These are phyloP conservation scores for Tetragonisca angustula DNA, from an alignment of 2,888 invertebrate genomes.

Conservation along the genomic window DNA sequence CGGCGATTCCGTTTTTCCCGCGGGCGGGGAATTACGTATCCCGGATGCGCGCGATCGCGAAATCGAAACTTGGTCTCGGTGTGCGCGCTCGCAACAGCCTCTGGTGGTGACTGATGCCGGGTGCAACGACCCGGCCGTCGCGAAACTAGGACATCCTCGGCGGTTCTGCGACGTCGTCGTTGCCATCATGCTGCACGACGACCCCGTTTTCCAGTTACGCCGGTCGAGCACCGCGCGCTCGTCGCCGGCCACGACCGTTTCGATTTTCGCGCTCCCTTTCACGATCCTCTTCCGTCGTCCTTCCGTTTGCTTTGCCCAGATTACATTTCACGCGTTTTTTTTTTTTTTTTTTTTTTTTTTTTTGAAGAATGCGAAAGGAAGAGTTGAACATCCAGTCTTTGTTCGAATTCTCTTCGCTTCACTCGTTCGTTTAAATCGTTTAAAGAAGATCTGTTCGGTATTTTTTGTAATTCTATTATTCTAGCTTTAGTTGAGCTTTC, in stretches of 20 bases:
- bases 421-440: too few relatives aligned
- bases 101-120: conserved; percentile 54
- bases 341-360: too few relatives aligned
- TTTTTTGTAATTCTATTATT: too few relatives aligned
- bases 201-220: conserved; percentile 67
- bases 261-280: conserved; percentile 48
- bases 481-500: too few relatives aligned
- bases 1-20: conserved; percentile 25
- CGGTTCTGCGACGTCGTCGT: conserved; percentile 64
- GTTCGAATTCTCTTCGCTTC: too few relatives aligned
- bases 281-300: neutral
- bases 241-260: conserved; percentile 43
- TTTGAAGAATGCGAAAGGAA: too few relatives aligned
- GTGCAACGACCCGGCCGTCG: conserved; percentile 73
- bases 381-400: too few relatives aligned
- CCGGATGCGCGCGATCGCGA: conserved; percentile 65
- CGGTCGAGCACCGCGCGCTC: conserved; percentile 21
- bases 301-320: neutral
- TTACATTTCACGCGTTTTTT: neutral
- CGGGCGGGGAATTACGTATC: conserved; percentile 31
- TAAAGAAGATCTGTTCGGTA: too few relatives aligned
- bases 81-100: conserved; percentile 9
- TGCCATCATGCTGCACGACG: conserved; percentile 58
- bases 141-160: conserved; percentile 75
- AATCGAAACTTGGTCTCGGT: conserved; percentile 58